These are phyloP conservation scores for Xiphophorus maculatus DNA, from an alignment of 2,113 vertebrate genomes.

Conservation along the genomic window DNA sequence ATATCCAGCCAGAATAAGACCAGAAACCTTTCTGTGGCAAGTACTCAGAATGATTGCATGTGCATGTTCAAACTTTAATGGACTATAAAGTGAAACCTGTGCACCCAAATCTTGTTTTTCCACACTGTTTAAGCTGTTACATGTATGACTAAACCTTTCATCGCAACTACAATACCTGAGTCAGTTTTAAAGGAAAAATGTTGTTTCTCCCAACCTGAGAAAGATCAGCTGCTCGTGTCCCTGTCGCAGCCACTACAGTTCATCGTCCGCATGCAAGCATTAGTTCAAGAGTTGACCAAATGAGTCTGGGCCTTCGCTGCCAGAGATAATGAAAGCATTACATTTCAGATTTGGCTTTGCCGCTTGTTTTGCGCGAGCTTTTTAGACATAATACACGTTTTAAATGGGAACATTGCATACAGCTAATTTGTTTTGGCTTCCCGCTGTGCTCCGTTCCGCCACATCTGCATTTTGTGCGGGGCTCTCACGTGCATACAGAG, in stretches of 20 bases:
- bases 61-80: neutral
- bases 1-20: too few relatives aligned
- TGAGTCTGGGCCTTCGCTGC: too few relatives aligned
- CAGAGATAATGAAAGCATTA: too few relatives aligned
- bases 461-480: neutral
- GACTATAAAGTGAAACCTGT: neutral
- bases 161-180: neutral
- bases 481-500: neutral
- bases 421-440: neutral
- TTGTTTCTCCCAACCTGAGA: neutral
- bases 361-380: neutral
- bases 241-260: too few relatives aligned
- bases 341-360: too few relatives aligned
- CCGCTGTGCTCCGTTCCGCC: neutral
- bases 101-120: neutral
- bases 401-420: neutral
- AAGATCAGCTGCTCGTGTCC: too few relatives aligned
- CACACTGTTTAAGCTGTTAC: neutral
- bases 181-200: neutral
- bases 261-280: too few relatives aligned
- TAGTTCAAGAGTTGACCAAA: too few relatives aligned
- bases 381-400: neutral
- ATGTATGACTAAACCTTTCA: neutral
- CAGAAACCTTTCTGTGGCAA: neutral
- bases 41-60: too few relatives aligned